Evolutionary conservation across 2,888 invertebrate genomes (phyloP), one percentile per base, ranked within the genome.

Genomic region (Morpho achilles): DNA sequence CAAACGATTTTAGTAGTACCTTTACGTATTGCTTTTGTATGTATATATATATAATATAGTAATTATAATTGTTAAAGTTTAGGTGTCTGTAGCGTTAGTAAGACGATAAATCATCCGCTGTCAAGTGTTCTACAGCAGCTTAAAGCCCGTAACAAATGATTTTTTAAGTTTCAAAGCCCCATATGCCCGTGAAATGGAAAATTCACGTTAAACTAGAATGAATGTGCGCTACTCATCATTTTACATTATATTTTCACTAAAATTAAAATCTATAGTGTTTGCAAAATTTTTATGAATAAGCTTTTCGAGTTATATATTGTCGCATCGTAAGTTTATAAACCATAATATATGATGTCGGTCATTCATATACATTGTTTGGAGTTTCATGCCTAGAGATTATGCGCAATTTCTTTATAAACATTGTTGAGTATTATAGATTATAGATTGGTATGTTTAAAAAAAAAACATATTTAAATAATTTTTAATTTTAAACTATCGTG

Each of bases 91-190:
- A 44, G 7, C n/a, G 43, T 10, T 44, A 46, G 45, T 23, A 10
- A 43, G 22, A 16, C 43, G 45, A 46, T 81, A 80, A 80, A 80
- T 83, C 82, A 80, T 72, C 66, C 66, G 63, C 59, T 68, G 75
- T 73, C 78, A 73, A 72, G 72, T 57, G 66, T 72, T 75, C 75
- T 76, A 75, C 77, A 76, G 68, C 62, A 71, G 69, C 53, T 58
- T 58, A 53, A 53, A 50, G 45, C 53, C 9, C 49, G 46, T 81
- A 75, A 83, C 75, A 80, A 80, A 82, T 82, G 76, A 74, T 69
- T 77, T 78, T 79, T 77, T 76, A 64, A 64, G 56, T 53, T 53
- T 46, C 40, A 40, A 47, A 53, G 45, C 46, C 46, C 53, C 53
- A 46, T 47, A 40, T 46, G 53, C 22, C 47, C 46, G 53, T 46